phyloP scores from a whole-genome alignment of 2,113 vertebrate genomes.

The Psettodes erumei region DNA sequence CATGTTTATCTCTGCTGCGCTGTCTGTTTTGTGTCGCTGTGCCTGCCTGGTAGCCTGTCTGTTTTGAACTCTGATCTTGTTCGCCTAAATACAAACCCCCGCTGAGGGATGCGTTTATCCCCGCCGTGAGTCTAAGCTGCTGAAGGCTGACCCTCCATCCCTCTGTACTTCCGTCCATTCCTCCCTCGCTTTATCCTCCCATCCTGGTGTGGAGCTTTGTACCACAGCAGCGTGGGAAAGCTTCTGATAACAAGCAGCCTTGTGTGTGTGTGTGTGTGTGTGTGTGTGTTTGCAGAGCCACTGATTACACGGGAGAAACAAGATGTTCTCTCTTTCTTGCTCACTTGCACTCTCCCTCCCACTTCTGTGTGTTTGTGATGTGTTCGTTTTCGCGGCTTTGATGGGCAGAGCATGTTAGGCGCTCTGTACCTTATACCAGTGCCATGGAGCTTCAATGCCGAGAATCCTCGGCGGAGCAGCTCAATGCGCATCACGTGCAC shows the following conservation, averaged over 20 bases:
- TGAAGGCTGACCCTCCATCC: constrained; percentile 76
- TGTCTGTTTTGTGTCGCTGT: constrained; percentile 63
- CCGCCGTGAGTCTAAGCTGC: constrained; percentile 74
- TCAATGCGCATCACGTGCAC: constrained; percentile 50
- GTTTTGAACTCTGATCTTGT: constrained; percentile 74
- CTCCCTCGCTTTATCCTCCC: constrained; percentile 72
- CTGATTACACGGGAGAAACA: constrained; percentile 76
- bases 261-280: constrained; percentile 64
- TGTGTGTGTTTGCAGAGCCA: constrained; percentile 72
- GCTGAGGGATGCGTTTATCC: constrained; percentile 77
- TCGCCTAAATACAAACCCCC: constrained; percentile 66
- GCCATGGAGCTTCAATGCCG: constrained; percentile 44
- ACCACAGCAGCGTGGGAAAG: constrained; percentile 81
- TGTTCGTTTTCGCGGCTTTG: constrained; percentile 56
- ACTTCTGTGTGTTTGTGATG: constrained; percentile 29
- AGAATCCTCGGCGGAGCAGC: constrained; percentile 61
- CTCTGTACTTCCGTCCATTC: constrained; percentile 70
- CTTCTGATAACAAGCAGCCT: constrained; percentile 75
- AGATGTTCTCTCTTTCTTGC: constrained; percentile 71
- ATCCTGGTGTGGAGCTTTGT: constrained; percentile 78
- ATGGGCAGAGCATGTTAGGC: constrained; percentile 45
- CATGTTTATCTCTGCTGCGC: constrained; percentile 63
- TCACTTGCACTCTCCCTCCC: constrained; percentile 52
- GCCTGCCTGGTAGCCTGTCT: constrained; percentile 55
- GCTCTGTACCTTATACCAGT: constrained; percentile 39